Evolutionary conservation across 2,888 invertebrate species (phyloP).

Genomic region (Cantharis lateralis): DNA sequence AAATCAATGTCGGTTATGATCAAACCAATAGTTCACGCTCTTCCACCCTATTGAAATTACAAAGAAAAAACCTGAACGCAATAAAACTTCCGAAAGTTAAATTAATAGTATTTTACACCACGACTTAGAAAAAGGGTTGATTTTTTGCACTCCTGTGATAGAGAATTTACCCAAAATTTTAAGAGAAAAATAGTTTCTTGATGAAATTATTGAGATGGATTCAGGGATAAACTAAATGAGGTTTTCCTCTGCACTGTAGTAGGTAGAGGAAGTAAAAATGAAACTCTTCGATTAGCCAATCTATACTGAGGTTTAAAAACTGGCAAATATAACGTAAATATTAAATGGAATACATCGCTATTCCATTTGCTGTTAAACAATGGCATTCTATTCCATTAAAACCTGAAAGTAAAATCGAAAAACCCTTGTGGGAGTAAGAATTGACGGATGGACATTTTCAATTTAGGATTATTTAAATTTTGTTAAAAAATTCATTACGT

Average conservation of each 20-base stretch:
- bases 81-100: too few relatives aligned
- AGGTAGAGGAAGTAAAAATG: not conserved
- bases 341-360: not conserved
- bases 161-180: too few relatives aligned
- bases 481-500: not conserved
- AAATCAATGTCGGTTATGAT: not conserved
- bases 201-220: not conserved
- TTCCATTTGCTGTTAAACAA: not conserved
- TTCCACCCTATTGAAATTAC: not conserved
- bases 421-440: not conserved
- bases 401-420: not conserved
- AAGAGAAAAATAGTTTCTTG: not conserved
- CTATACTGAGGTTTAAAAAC: not conserved
- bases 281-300: not conserved
- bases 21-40: not conserved
- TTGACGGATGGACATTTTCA: not conserved
- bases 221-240: not conserved
- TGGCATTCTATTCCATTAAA: not conserved
- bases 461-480: not conserved
- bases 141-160: too few relatives aligned
- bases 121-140: too few relatives aligned
- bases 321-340: not conserved
- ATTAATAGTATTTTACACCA: too few relatives aligned
- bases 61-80: not conserved
- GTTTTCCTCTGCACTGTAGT: not conserved